Evolutionary conservation across 2,113 vertebrate species (phyloP).

Genomic region (Colossoma macropomum): DNA sequence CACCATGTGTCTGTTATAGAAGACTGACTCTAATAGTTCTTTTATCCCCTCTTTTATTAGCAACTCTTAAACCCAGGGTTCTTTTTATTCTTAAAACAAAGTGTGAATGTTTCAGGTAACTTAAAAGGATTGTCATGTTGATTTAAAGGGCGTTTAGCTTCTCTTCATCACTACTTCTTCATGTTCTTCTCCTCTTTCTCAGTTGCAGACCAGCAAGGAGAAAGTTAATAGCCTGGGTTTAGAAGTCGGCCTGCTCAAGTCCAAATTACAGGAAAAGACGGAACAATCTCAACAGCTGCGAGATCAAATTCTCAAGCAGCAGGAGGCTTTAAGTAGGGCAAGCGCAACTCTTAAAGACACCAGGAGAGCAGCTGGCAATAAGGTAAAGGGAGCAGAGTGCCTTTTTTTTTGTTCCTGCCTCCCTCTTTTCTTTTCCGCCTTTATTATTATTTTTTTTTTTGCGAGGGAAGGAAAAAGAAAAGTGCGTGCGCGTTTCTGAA

Average conservation of each 20-base stretch:
- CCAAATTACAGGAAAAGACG: conserved; percentile 61
- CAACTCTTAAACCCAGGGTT: background rate
- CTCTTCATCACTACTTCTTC: background rate
- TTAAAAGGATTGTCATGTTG: conserved; percentile 36
- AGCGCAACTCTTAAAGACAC: conserved; percentile 62
- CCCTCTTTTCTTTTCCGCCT: conserved; percentile 1
- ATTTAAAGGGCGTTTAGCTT: conserved; percentile 32
- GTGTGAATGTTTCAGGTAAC: background rate
- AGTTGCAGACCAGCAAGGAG: conserved; percentile 63
- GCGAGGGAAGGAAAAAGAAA: conserved; percentile 5
- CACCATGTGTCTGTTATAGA: background rate
- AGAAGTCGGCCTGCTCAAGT: conserved; percentile 65
- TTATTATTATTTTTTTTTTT: background rate
- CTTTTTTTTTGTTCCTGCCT: background rate
- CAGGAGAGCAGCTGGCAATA: conserved; percentile 61
- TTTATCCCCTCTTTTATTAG: conserved; percentile 50
- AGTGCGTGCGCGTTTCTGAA: conserved; percentile 36
- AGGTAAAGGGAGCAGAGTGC: conserved; percentile 64
- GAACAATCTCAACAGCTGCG: conserved; percentile 69
- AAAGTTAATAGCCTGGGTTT: conserved; percentile 58
- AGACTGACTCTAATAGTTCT: background rate
- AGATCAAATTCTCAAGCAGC: conserved; percentile 67
- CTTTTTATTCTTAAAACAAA: conserved; percentile 13
- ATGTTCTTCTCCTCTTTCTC: conserved; percentile 48
- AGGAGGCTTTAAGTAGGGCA: conserved; percentile 63